These are phyloP conservation scores for Falcaria lacertinaria DNA, from an alignment of 2,888 invertebrate genomes.

Conservation along the genomic window DNA sequence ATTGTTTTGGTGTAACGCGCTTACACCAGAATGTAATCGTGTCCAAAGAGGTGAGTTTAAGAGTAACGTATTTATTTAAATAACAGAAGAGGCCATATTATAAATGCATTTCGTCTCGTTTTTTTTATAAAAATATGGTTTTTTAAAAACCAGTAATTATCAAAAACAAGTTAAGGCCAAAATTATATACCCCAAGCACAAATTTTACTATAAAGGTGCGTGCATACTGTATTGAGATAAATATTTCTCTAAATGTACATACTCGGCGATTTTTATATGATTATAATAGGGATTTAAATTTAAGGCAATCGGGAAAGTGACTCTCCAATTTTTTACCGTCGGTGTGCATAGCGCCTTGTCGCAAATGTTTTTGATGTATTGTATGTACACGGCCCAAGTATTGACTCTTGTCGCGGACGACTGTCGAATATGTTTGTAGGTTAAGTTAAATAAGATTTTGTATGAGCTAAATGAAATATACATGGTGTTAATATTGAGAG, in stretches of 20 bases:
- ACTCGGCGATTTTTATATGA: constrained; percentile 21
- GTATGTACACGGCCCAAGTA: constrained; percentile 26
- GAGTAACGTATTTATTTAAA: constrained; percentile 59
- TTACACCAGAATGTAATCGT: constrained; percentile 58
- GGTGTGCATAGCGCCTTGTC: constrained; percentile 35
- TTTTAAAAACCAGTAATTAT: constrained; percentile 42
- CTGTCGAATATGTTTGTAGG: constrained; percentile 56
- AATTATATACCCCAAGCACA: constrained; percentile 56
- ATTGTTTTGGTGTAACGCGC: constrained; percentile 33
- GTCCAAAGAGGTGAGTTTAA: constrained; percentile 62
- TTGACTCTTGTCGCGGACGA: constrained; percentile 41
- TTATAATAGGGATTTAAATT: constrained; percentile 8
- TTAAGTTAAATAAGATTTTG: constrained; percentile 69
- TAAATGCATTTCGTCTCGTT: constrained; percentile 45
- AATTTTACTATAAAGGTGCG: constrained; percentile 39
- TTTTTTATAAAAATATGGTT: constrained; percentile 29
- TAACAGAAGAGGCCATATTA: constrained; percentile 55
- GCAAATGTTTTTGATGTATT: constrained; percentile 57
- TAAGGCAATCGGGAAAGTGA: neutral
- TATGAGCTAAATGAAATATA: constrained; percentile 71
- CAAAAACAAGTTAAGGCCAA: constrained; percentile 39
- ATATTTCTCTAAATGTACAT: constrained; percentile 27
- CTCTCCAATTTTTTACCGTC: constrained; percentile 3
- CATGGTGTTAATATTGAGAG: constrained; percentile 45
- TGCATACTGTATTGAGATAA: constrained; percentile 25